Conservation (phyloP, 2,888 invertebrate genomes). For the Ashinkailepas kermadecensis region DNA sequence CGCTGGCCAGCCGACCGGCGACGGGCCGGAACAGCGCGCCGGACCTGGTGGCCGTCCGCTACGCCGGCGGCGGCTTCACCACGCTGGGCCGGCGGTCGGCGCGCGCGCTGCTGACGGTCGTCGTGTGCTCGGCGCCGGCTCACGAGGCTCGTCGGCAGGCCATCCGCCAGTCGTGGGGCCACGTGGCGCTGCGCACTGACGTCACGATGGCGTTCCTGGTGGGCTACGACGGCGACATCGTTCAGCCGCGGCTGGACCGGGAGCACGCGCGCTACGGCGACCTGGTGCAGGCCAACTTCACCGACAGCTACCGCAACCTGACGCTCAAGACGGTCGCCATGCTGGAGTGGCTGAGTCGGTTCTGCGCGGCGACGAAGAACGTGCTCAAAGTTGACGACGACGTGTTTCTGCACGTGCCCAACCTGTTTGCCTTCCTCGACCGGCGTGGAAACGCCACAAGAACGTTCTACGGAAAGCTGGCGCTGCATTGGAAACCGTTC, state of each 20-base stretch:
- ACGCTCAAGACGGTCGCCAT: conserved; percentile 75
- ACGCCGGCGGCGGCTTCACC: too few species aligned
- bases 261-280: conserved; percentile 69
- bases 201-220: conserved; percentile 60
- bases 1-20: too few species aligned
- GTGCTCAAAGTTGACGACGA: conserved; percentile 81
- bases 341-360: conserved; percentile 70
- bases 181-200: conserved; percentile 54
- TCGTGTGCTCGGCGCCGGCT: conserved; percentile 65
- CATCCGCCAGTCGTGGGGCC: conserved; percentile 74
- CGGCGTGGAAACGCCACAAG: conserved; percentile 41
- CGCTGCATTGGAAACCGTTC: conserved; percentile 76
- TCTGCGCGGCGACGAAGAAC: conserved; percentile 64
- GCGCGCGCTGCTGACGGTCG: conserved; percentile 54
- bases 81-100: conserved; percentile 30
- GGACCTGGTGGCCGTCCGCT: too few species aligned
- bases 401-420: conserved; percentile 77
- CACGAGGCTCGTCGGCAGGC: conserved; percentile 63
- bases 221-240: conserved; percentile 48
- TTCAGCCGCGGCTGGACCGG: conserved; percentile 39
- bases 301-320: conserved; percentile 72
- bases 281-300: conserved; percentile 61
- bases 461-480: conserved; percentile 67
- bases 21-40: too few species aligned
- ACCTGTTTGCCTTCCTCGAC: conserved; percentile 58